Evolutionary conservation across 37 sponge, comb jelly and placozoan species (phyloP).

Genomic region (Ephydatia muelleri): DNA sequence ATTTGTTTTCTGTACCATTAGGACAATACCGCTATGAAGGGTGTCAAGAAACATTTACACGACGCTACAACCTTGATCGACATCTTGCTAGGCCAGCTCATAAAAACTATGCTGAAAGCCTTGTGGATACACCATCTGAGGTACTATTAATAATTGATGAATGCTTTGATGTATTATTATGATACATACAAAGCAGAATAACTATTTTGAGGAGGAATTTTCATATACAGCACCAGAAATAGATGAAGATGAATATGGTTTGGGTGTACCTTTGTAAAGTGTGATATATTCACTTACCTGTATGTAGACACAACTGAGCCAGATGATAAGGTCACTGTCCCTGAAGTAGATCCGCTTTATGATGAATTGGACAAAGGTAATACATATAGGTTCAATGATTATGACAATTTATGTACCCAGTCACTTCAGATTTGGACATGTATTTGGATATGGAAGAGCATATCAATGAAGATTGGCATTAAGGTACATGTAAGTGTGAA

Average conservation of each 20-base stretch:
- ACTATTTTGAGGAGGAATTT: not conserved
- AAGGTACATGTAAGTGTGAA: no score
- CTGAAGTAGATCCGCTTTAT: not conserved
- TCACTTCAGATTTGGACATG: not conserved
- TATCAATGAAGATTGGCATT: no score
- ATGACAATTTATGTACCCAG: not conserved
- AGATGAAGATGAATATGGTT: not conserved
- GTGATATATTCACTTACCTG: not conserved
- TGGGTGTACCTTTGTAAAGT: not conserved
- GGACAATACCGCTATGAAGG: no score
- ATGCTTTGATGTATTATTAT: no score
- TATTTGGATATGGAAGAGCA: not conserved
- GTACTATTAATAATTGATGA: no score
- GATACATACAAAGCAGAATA: not conserved
- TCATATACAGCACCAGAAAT: not conserved
- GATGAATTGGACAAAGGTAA: not conserved
- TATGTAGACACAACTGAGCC: no score
- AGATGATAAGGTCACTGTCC: not conserved
- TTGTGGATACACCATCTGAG: no score
- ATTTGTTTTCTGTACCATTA: no score
- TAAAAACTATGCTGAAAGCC: no score
- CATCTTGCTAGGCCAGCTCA: no score
- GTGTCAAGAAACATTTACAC: no score
- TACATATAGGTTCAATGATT: not conserved
- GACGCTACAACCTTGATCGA: no score